Percentiles rank a stretch among this genome's conserved stretches.
These are phyloP conservation scores for Natrix natrix DNA, from an alignment of 2,797 vertebrate genomes.

Conservation along the genomic window DNA sequence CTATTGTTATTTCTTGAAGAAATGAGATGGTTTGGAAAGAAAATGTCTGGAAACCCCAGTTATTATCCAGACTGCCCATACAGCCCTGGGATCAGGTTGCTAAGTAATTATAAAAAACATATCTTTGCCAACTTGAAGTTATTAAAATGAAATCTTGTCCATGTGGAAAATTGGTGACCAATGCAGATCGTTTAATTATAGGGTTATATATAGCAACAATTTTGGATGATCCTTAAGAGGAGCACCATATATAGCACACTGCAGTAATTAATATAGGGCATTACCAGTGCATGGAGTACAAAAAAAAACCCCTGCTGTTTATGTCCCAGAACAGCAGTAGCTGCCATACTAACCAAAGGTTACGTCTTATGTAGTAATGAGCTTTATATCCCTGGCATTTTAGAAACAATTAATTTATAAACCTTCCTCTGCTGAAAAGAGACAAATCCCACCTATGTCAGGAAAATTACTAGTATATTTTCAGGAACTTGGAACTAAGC, in stretches of 20 bases:
- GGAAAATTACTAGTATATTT: not conserved
- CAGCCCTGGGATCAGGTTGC: not conserved
- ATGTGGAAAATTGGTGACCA: not conserved
- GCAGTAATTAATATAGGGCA: not conserved
- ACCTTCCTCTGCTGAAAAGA: not conserved
- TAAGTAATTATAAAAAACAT: not conserved
- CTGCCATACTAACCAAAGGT: not conserved
- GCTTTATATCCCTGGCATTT: not conserved
- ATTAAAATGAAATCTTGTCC: not conserved
- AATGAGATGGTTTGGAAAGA: not conserved
- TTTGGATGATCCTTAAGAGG: not conserved
- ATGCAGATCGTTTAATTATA: not conserved
- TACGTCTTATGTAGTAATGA: not conserved
- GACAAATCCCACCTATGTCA: not conserved
- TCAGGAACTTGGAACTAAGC: not conserved
- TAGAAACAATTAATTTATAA: not conserved
- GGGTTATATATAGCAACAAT: not conserved
- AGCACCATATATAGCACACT: not conserved
- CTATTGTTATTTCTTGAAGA: not conserved
- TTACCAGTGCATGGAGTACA: not conserved
- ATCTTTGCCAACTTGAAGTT: not conserved
- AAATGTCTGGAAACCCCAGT: not conserved
- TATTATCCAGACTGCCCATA: not conserved
- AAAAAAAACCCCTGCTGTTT: not conserved
- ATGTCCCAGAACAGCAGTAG: not conserved